Evolutionary conservation across 2,113 vertebrate genomes (phyloP), one percentile per base, ranked within the genome.

Genomic region (Peromyscus leucopus): DNA sequence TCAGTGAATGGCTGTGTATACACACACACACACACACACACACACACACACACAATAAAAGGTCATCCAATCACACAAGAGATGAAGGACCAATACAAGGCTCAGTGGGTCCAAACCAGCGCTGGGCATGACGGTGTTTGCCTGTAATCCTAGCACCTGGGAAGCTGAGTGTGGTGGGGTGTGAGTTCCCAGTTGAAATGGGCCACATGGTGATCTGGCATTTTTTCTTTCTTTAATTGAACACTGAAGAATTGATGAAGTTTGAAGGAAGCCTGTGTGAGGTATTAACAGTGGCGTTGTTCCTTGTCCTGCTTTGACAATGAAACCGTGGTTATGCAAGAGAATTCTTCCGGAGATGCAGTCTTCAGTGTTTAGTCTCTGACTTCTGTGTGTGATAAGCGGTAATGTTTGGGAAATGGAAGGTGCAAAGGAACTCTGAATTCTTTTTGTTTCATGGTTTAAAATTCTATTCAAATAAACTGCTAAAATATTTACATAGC

Each of bases 391-490:
- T 22, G 13, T 1, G 2, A 16, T 89, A 93, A 46, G 57, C 76
- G 26, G 8, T 87, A 22, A 24, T 84, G 72, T 83, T 61, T 55
- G 74, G 7, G n/a, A 10, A 78, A 42, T 33, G 10, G 7, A 22
- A 51, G 33, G 11, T 71, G n/a, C 74, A 80, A 39, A 72, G 57
- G n/a, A 75, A 67, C 91, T 92, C 33, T 89, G 84, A 87, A 57
- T 91, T 91, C n/a, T 71, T 51, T 72, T 90, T 17, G 19, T 65
- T 90, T 92, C 46, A 2, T 65, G 24, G 57, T 26, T 91, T 85
- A 76, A 82, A 94, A 93, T 79, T 39, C 42, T 46, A 19, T 72
- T 71, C 42, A 91, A 86, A 89, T 83, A 36, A 93, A 93, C 76
- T 28, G n/a, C 59, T 88, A 91, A 69, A 65, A 71, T 46, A 93